A percentile compares a stretch with the other conserved stretches of the same genome.
Conservation (phyloP, 2,797 vertebrate species). For the Cyclopterus lumpus region DNA sequence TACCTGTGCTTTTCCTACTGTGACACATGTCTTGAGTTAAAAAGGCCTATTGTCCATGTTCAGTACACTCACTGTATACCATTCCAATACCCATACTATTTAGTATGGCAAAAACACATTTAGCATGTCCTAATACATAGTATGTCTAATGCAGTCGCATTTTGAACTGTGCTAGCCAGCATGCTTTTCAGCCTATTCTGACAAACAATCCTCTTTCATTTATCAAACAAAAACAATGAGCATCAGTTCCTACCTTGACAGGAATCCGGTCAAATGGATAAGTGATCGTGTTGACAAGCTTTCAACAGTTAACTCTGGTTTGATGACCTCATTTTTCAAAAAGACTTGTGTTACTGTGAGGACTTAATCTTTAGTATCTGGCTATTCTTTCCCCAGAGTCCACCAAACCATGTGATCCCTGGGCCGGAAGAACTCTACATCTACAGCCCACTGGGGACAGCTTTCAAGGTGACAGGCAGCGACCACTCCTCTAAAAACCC, state of each 20-base stretch:
- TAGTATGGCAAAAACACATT: no score
- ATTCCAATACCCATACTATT: no score
- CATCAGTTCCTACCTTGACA: not conserved
- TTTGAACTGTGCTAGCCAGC: no score
- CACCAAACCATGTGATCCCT: slow-evolving; percentile 96
- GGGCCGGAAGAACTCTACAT: slow-evolving; percentile 90
- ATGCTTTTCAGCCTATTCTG: no score
- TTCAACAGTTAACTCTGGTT: not conserved
- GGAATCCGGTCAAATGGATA: not conserved
- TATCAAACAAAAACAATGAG: not conserved
- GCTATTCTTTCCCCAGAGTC: slow-evolving; percentile 81
- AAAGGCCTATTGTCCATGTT: not conserved
- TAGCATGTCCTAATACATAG: not conserved
- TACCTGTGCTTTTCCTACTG: no score
- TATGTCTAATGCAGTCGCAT: not conserved
- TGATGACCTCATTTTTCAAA: not conserved
- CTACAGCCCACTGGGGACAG: slow-evolving; percentile 94
- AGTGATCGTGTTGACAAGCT: not conserved
- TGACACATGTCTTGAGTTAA: not conserved
- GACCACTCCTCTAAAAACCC: slow-evolving; percentile 89
- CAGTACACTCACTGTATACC: not conserved
- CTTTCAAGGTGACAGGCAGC: slow-evolving; percentile 88
- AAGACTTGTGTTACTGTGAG: not conserved
- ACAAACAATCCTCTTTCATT: not conserved
- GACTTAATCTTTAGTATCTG: not conserved